These are phyloP conservation scores for Megalurothrips usitatus DNA, from an alignment of 2,888 invertebrate genomes.

Conservation along the genomic window DNA sequence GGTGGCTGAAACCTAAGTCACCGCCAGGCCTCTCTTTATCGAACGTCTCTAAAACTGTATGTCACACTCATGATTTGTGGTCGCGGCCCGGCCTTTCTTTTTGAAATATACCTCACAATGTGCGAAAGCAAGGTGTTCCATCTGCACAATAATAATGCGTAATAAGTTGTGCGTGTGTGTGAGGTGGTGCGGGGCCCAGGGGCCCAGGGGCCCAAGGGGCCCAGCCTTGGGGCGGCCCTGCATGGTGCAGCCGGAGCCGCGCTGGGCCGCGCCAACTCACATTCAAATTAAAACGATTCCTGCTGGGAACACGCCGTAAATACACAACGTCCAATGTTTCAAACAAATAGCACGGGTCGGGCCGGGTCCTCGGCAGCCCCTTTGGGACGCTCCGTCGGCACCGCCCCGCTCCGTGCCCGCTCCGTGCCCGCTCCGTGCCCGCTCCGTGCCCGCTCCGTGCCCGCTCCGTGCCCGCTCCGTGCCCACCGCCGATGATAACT, in stretches of 20 bases:
- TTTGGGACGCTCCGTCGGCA: neutral
- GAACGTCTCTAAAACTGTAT: too few species aligned
- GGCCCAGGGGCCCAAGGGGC: neutral
- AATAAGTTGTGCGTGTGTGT: neutral
- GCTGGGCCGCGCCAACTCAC: neutral
- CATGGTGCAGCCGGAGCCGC: neutral
- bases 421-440: neutral
- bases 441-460: neutral
- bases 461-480: too few species aligned
- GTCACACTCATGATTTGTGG: too few species aligned
- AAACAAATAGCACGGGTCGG: slow-evolving; percentile 15
- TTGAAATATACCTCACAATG: too few species aligned
- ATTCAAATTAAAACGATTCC: slow-evolving; percentile 22
- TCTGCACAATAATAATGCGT: too few species aligned
- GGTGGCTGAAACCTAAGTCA: too few species aligned
- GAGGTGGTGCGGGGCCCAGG: neutral
- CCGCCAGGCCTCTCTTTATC: too few species aligned
- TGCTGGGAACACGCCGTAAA: slow-evolving; percentile 5
- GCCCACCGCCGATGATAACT: too few species aligned
- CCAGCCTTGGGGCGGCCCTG: neutral
- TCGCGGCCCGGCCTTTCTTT: too few species aligned
- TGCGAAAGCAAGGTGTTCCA: too few species aligned
- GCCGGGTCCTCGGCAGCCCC: too few species aligned
- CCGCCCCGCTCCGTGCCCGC: neutral
- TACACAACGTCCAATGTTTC: slow-evolving; percentile 2